These are phyloP conservation scores for Amazona guildingii DNA, from an alignment of 2,113 vertebrate genomes.

Conservation along the genomic window DNA sequence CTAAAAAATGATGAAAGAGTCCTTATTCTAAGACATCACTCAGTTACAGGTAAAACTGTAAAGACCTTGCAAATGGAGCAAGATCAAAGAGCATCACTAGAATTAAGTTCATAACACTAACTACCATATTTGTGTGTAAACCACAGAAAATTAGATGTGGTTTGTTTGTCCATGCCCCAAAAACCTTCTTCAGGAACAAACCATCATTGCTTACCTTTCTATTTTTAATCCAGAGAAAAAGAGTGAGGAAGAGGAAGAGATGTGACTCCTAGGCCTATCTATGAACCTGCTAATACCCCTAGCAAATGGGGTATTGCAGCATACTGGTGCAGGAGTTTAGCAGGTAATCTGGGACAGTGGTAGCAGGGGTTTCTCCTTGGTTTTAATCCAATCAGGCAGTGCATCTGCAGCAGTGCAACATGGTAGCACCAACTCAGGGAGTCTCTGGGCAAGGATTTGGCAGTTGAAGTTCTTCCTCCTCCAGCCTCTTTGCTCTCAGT, in stretches of 20 bases:
- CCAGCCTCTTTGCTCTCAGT: not conserved
- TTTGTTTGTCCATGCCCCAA: not conserved
- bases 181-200: not conserved
- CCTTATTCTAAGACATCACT: not conserved
- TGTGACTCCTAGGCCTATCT: not conserved
- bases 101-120: not conserved
- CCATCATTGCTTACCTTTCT: not conserved
- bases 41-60: not conserved
- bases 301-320: not conserved
- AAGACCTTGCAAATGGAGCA: not conserved
- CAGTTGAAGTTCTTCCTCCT: not conserved
- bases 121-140: not conserved
- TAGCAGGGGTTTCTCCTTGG: accelerated
- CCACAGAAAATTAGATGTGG: not conserved
- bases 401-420: accelerated
- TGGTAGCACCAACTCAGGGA: not conserved
- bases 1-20: not conserved
- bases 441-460: not conserved
- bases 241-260: not conserved
- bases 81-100: not conserved
- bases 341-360: not conserved
- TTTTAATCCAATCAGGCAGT: not conserved
- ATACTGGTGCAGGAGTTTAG: not conserved
- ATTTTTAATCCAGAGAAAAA: not conserved
- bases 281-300: not conserved